Evolutionary conservation across 2,888 invertebrate genomes (phyloP).

Genomic region (Aporophyla lueneburgensis): DNA sequence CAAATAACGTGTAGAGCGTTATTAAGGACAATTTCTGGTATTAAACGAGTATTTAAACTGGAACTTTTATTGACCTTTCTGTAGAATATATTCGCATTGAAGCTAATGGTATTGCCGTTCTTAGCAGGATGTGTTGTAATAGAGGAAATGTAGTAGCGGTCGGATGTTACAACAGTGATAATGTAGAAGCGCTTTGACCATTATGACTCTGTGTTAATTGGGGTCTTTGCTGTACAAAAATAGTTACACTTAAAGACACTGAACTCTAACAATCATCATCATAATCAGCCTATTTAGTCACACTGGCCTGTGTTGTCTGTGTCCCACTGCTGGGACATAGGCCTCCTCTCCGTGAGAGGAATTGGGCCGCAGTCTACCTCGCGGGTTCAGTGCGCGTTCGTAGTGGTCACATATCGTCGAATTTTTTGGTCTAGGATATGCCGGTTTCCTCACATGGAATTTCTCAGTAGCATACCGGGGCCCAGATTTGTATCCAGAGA

Average conservation of each 20-base stretch:
- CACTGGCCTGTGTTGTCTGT: no score
- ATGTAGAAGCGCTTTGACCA: no score
- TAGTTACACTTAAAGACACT: background rate
- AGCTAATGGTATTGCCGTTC: slow-evolving; percentile 1
- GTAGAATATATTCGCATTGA: slow-evolving; percentile 1
- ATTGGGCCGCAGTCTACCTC: no score
- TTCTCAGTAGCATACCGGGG: no score
- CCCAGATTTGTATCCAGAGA: no score
- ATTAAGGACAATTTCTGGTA: background rate
- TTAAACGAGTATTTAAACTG: background rate
- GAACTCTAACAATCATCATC: background rate
- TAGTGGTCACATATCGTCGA: no score
- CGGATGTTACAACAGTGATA: background rate
- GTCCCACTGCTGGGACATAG: no score
- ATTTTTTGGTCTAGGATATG: no score
- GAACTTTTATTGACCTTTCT: background rate
- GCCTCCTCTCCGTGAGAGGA: no score
- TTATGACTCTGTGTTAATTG: background rate
- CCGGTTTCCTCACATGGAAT: no score
- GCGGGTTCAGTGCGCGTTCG: no score
- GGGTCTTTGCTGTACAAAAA: background rate
- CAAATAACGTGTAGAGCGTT: background rate
- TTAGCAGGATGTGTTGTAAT: slow-evolving; percentile 1
- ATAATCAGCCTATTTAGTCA: no score
- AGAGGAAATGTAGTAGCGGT: background rate